Base-by-base conservation (phyloP, 2,797 vertebrate species). In the Iguana delicatissima region DNA sequence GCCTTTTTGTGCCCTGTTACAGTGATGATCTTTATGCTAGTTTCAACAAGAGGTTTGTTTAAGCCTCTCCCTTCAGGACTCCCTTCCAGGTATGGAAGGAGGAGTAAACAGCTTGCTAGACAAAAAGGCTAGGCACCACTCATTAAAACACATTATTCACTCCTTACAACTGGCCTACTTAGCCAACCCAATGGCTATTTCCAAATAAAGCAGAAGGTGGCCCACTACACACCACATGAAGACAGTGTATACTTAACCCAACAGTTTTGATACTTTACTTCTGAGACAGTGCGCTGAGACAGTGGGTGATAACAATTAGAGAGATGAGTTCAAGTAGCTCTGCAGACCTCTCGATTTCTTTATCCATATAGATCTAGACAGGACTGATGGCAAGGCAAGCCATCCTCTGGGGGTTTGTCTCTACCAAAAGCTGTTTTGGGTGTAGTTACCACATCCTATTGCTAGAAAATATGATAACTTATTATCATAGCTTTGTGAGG, bases 401-500 rank as follows among this genome's bases (percentile, higher is more conserved):
- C 85, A 89, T n/a, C 42, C 10, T 81, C 55, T 88, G 64, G 88
- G 84, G 87, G 4, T 82, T 80, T 89, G 62, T 77, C 24, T 76
- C 9, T 82, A 69, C 7, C 76, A 73, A 84, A 57, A 77, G 38
- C 16, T 38, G 46, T 80, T 72, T 35, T 18, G 50, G 14, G 42
- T 55, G 57, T n/a, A 80, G 55, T 80, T 59, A 46, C 29, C n/a
- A 89, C 87, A 52, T 88, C 92, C 13, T 91, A 84, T 88, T 59
- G n/a, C 0, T 35, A 92, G 93, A 6, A 90, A 92, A 93, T 93
- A 91, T 46, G 42, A 46, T 46, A 46, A 46, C 2, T 46, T 46
- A 52, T 92, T 92, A 89, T 90, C 85, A 90, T 77, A 89, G 85
- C 80, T 95, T 92, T 92, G 8, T 88, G 69, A 76, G 79, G 80